Evolutionary conservation across 2,888 invertebrate species (phyloP), one percentile per base, ranked within the genome.

Genomic region (Apamea epomidion): DNA sequence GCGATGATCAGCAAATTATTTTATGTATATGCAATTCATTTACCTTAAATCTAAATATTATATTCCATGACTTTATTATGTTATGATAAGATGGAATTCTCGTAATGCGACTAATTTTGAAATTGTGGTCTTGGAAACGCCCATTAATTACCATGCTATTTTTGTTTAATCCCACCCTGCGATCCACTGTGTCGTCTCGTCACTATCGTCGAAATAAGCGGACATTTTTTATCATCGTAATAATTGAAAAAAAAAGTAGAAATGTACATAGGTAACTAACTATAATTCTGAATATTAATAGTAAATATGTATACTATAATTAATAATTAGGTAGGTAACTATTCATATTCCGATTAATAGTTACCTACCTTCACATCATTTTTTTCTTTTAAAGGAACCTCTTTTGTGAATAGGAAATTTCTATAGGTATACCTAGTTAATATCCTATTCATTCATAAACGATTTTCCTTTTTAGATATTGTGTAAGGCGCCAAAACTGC

Each of bases 141-240:
- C 93, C 94, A 96, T 96, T 96, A 96, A 96, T 96, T 96, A 95
- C 91, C 70, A 88, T 82, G 94, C 94, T 97, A 96, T 97, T 97
- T 96, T 92, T 84, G 96, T 95, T 92, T 95, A 96, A 96, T 96
- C 96, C 95, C 90, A 94, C 94, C 94, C 94, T 92, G 94, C 93
- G 93, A 94, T 92, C 90, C 92, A 91, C 93, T 93, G 94, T 93
- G 93, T 93, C 94, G 93, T 90, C 90, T 93, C 92, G 93, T 94
- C 95, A 95, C 93, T 91, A 91, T 92, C 83, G 90, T 92, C 90
- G 92, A 93, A 92, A 91, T 91, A 68, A 84, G 82, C 88, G 88
- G 87, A 92, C 88, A 91, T 91, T 93, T 93, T 93, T 92, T 91
- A 62, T n/a, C 12, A 42, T n/a, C 18, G 12, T 14, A n/a, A n/a